Conservation (phyloP, 1,140 invertebrate genomes). For the Aethina tumida region DNA sequence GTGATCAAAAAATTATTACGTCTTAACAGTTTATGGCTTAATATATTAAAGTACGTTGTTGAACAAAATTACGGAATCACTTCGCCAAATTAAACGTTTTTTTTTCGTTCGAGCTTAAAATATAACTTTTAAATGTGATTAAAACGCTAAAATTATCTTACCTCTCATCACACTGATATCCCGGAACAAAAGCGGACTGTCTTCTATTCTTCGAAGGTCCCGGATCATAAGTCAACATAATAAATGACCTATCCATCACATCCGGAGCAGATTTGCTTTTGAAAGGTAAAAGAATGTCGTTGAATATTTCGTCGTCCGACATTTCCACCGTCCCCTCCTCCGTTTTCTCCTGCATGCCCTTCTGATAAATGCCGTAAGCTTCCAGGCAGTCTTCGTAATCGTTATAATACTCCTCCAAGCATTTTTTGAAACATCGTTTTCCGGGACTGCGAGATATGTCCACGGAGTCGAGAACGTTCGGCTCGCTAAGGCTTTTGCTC, state of each 20-base stretch:
- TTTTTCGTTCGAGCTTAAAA: no score
- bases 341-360: conserved; percentile 14
- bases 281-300: conserved; percentile 26
- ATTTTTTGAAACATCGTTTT: conserved; percentile 18
- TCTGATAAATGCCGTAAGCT: conserved; percentile 21
- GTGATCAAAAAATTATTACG: no score
- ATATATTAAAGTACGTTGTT: no score
- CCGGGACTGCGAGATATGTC: conserved; percentile 12
- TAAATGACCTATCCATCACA: conserved; percentile 30
- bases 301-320: conserved; percentile 30
- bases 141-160: no score
- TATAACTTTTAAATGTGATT: no score
- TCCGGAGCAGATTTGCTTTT: conserved; percentile 30
- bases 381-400: conserved; percentile 34
- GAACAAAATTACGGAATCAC: no score
- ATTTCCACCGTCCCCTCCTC: conserved; percentile 20
- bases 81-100: no score
- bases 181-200: conserved; percentile 26
- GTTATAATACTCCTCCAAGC: conserved; percentile 34
- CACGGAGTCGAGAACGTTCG: conserved; percentile 21
- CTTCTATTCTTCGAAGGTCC: conserved; percentile 27
- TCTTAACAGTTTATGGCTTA: no score
- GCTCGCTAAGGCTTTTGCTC: conserved; percentile 26
- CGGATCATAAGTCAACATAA: conserved; percentile 32
- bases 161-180: conserved; percentile 20